Evolutionary conservation across 2,113 vertebrate genomes (phyloP), one percentile per base, ranked within the genome.

Genomic region (Lutjanus erythropterus): DNA sequence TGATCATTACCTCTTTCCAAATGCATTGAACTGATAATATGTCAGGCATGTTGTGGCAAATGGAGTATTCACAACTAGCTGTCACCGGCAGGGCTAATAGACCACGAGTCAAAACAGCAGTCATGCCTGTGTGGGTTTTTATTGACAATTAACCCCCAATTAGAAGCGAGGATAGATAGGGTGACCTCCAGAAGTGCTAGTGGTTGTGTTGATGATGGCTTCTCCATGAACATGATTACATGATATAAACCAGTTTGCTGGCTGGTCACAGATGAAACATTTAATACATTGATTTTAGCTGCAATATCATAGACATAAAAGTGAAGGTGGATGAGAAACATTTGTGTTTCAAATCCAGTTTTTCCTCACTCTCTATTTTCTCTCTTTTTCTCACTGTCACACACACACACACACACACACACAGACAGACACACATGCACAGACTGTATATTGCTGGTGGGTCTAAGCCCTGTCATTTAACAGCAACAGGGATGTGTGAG

Each of bases 91-190:
- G 18, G 27, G 46, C 56, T 81, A 76, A 78, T 89, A 66, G 61
- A 75, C 55, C 52, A 47, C 7, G 27, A 73, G 62, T 73, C 60
- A 80, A 85, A 85, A 79, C 87, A 78, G 70, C 74, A 68, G 67
- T 72, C 65, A 49, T 62, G 80, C 21, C 37, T 67, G 35, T 81
- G 56, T 78, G 33, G 29, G n/a, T 55, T 91, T 80, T 87, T 87
- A 92, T 88, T 88, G 83, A 77, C 66, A 80, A 75, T 93, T 87
- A 78, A 72, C 84, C 80, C 77, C 77, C 60, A 90, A 83, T 92
- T 86, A 88, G 76, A 68, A 75, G 59, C 68, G n/a, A 75, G 58
- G 50, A 56, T 78, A 44, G 60, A 65, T 55, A 59, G 42, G 23
- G 9, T 84, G 82, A 89, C 87, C 86, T 83, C 75, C 50, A 66